These are phyloP conservation scores for Eurois occulta DNA, from an alignment of 2,888 invertebrate species.

Conservation along the genomic window DNA sequence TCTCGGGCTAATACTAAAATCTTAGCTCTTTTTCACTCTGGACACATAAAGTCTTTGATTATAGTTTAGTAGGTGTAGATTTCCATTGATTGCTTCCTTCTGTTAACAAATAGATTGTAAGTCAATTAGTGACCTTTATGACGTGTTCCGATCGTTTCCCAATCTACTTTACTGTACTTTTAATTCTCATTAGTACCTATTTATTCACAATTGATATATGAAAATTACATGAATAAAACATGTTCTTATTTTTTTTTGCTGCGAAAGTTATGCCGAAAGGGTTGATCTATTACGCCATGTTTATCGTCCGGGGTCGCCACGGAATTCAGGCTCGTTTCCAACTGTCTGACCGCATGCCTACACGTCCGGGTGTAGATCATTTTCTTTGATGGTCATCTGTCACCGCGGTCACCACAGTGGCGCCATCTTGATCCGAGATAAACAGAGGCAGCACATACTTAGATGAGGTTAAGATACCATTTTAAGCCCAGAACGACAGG, in stretches of 20 bases:
- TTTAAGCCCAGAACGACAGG: background rate
- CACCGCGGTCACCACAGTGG: conserved; percentile 27
- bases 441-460: conserved; percentile 14
- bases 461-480: background rate
- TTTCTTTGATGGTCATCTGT: conserved; percentile 46
- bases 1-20: background rate
- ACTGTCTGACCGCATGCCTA: conserved; percentile 32
- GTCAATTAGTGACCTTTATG: background rate
- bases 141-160: background rate
- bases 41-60: background rate
- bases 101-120: background rate
- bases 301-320: conserved; percentile 29
- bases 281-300: conserved; percentile 43
- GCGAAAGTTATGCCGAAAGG: background rate
- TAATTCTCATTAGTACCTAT: background rate
- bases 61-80: background rate
- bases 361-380: conserved; percentile 42
- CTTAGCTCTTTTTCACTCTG: background rate
- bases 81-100: background rate
- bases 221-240: background rate
- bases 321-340: conserved; percentile 32
- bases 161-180: background rate
- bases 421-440: conserved; percentile 37
- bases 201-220: background rate
- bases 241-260: conserved; percentile 1